phyloP scores from a whole-genome alignment of 2,888 invertebrate species.

The Cosmia pyralina region DNA sequence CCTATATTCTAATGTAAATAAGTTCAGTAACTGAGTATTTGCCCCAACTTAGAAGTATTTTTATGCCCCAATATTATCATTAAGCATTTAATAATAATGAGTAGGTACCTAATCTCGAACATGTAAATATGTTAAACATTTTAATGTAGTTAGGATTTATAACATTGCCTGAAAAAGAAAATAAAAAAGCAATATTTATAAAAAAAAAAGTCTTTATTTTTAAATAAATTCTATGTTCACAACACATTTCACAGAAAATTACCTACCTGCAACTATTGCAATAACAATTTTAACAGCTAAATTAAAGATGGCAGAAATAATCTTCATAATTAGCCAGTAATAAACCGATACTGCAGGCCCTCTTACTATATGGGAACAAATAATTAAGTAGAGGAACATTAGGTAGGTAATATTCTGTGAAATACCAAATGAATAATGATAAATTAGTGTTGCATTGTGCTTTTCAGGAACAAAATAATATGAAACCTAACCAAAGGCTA shows the following conservation, averaged over 20 bases:
- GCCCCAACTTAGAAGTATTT: too few species aligned
- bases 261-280: slow-evolving; percentile 47
- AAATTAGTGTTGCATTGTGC: slow-evolving; percentile 70
- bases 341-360: slow-evolving; percentile 62
- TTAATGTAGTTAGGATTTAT: slow-evolving; percentile 25
- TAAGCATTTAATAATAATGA: slow-evolving; percentile 8
- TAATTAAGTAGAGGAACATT: slow-evolving; percentile 79
- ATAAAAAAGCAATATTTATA: slow-evolving; percentile 65
- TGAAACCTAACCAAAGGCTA: slow-evolving; percentile 63
- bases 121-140: slow-evolving; percentile 45
- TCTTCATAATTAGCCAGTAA: slow-evolving; percentile 64
- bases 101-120: neutral
- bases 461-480: slow-evolving; percentile 68
- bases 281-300: slow-evolving; percentile 51
- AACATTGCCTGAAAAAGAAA: slow-evolving; percentile 33
- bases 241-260: slow-evolving; percentile 66
- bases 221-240: slow-evolving; percentile 62
- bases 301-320: slow-evolving; percentile 75
- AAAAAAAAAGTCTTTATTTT: slow-evolving; percentile 72
- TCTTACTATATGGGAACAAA: slow-evolving; percentile 84
- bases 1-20: too few species aligned
- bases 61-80: slow-evolving; percentile 47
- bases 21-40: too few species aligned
- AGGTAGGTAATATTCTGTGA: slow-evolving; percentile 69
- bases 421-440: slow-evolving; percentile 68